Evolutionary conservation across 2,888 invertebrate genomes (phyloP), one percentile per base, ranked within the genome.

Genomic region (Sepiola atlantica): DNA sequence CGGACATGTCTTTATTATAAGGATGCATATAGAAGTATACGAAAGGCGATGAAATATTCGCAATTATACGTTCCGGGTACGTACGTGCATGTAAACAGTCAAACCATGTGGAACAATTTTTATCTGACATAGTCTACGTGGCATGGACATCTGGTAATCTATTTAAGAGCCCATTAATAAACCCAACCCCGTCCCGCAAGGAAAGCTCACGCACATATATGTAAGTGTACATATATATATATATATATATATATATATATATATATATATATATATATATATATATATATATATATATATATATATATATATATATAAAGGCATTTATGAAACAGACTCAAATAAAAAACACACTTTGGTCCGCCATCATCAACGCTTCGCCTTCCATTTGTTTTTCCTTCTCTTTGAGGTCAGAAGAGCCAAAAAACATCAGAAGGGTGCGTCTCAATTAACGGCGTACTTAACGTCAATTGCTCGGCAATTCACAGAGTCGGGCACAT

Each of bases 81-180:
- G 28, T 77, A 77, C 0, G 77, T n/a, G 77, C n/a, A 77, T 77
- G 77, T 28, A n/a, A 61, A n/a, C 10, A 1, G n/a, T n/a, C 12
- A n/a, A 77, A 12, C n/a, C 77, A n/a, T n/a, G 77, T 77, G 77
- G 77, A 77, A 77, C 77, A 10, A n/a, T 28, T 77, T 61, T 77
- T 77, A 77, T 77, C 77, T 77, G 77, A 77, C 77, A 77, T n/a
- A 14, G 77, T 77, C 77, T 77, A 77, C n/a, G 61, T 77, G n/a
- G 1, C 28, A 18, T 77, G 77, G 77, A 77, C 77, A 77, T 28
- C 77, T 77, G 77, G 28, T n/a, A 77, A n/a, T 77, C 77, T 77
- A n/a, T 77, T 77, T 16, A 77, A 77, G 77, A n/a, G 77, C n/a
- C 77, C 77, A 28, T n/a, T n/a, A 77, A 28, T 16, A 28, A 8